Base-by-base conservation (phyloP, 64 coral and sea anemone genomes). In the Actinia equina region DNA sequence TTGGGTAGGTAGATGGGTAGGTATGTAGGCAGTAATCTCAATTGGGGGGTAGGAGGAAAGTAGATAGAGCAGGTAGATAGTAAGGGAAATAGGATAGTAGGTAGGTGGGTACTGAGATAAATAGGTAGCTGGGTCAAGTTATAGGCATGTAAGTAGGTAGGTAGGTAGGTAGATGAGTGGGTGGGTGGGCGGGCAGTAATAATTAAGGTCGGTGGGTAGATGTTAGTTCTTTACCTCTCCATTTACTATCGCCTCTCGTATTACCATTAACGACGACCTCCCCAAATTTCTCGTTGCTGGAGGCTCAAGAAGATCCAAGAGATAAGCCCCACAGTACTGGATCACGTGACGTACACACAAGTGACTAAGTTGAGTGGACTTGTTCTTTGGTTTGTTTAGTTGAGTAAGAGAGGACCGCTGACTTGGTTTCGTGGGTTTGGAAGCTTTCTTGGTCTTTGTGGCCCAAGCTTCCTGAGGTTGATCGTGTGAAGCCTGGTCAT, bases 271-370 rank as follows among this genome's bases (percentile, higher is more conserved):
- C 52, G 79, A 93, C 43, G 64, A 85, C 62, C 59, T 83, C 22
- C 94, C 91, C 22, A 93, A 43, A 0, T 17, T 45, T 5, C 22
- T 22, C n/a, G 91, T 19, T 0, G 82, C 88, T 13, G 94, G 94
- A 45, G 85, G 91, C 58, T 44, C 80, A 10, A 96, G 77, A 3
- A 92, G 89, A 54, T 96, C 94, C 45, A 96, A 76, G 3, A 96
- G 80, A 57, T 96, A 96, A 1, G 88, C 77, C 52, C 88, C 94
- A 65, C 94, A 96, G 58, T 93, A 83, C 45, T 96, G 79, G 69
- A 96, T 85, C 52, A 90, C 91, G 56, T 96, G 91, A 67, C 91
- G 91, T 60, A 93, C 94, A 85, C 94, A 92, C 79, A 89, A 9
- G n/a, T 90, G 44, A 20, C 84, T 88, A 46, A 90, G 55, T 56